Evolutionary conservation across 92 coral and sea anemone species (phyloP), one percentile per base, ranked within the genome.

Genomic region (Virgularia gustaviana): DNA sequence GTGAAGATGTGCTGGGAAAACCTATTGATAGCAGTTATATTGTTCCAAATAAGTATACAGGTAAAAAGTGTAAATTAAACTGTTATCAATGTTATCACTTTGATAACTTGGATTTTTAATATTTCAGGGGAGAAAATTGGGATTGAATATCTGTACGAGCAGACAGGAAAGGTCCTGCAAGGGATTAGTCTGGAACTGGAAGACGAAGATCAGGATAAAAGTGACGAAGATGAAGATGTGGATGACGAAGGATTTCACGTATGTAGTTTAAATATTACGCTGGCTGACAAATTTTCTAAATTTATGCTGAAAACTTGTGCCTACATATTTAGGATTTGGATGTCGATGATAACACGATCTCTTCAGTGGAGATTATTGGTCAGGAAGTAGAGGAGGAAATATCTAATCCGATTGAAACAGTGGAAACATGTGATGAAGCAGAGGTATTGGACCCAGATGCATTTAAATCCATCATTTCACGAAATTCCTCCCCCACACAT

Each of bases 1-100:
- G n/a, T n/a, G n/a, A n/a, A n/a, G n/a, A n/a, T n/a, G n/a, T n/a
- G n/a, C n/a, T n/a, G n/a, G n/a, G n/a, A n/a, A n/a, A n/a, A n/a
- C n/a, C n/a, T n/a, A n/a, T n/a, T n/a, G n/a, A n/a, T n/a, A n/a
- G n/a, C n/a, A n/a, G n/a, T n/a, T n/a, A n/a, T n/a, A n/a, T n/a
- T n/a, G n/a, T n/a, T n/a, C 63, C 63, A 57, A 57, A 57, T 22
- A 57, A 57, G 38, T 57, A 57, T 57, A 57, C 63, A 27, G 63
- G 63, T 57, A 57, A 25, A 57, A 18, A 57, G 62, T 43, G 3
- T 20, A 22, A 56, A 19, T 34, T 56, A 56, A 16, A 22, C 13
- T 56, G 5, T 56, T 6, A 56, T n/a, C n/a, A n/a, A n/a, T n/a
- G n/a, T n/a, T n/a, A n/a, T n/a, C n/a, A n/a, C n/a, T n/a, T n/a